phyloP scores from a whole-genome alignment of 1,140 invertebrate species.

The Belonocnema kinseyi region DNA sequence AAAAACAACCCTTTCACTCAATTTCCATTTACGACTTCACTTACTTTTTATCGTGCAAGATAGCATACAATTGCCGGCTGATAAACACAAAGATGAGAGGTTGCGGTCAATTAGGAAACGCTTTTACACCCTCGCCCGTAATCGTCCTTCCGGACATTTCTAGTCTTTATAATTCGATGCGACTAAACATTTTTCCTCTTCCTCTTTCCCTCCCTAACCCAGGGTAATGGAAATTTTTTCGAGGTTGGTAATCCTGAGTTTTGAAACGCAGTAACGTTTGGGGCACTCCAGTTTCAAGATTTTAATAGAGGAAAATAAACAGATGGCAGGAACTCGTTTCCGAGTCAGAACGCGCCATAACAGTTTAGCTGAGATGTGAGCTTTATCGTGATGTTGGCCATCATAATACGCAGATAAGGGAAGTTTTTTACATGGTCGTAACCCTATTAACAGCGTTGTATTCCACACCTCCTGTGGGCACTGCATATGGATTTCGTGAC shows the following conservation, averaged over 20 bases:
- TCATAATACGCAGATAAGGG: conserved; percentile 56
- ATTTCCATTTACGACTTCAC: not conserved
- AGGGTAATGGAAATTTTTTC: conserved; percentile 7
- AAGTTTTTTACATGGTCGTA: conserved; percentile 56
- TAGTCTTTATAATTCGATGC: not conserved
- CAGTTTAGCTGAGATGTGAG: conserved; percentile 37
- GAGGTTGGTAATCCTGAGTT: conserved; percentile 10
- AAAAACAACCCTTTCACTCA: not conserved
- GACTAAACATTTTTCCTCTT: conserved; percentile 5
- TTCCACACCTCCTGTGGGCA: conserved; percentile 37
- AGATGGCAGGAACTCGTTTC: conserved; percentile 44
- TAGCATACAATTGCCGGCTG: not conserved
- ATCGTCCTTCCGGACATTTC: not conserved
- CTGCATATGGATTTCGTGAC: not conserved
- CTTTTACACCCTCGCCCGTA: not conserved
- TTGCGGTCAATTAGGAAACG: conserved; percentile 2
- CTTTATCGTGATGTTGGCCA: conserved; percentile 54
- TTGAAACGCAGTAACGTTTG: not conserved
- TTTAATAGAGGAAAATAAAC: conserved; percentile 21
- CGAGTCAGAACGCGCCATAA: conserved; percentile 29
- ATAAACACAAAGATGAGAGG: not conserved
- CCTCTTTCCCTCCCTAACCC: not conserved
- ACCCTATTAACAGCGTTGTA: conserved; percentile 53
- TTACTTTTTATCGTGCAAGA: not conserved
- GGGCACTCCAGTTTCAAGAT: not conserved